Percentiles rank a stretch among this genome's conserved stretches.
Evolutionary conservation across 1,140 invertebrate genomes (phyloP).

Genomic region (Lepidurus packardi): DNA sequence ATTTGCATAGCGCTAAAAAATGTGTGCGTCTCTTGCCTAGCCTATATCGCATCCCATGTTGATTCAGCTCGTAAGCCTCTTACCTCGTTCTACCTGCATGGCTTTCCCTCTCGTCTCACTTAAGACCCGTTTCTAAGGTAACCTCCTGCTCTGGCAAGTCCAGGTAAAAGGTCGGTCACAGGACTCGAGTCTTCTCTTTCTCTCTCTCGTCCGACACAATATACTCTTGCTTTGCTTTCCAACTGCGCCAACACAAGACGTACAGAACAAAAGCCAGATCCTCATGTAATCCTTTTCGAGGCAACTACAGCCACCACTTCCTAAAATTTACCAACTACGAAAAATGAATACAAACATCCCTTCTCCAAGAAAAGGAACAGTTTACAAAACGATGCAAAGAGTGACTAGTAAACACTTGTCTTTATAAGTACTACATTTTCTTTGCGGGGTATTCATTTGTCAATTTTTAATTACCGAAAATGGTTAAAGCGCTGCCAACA

Average conservation of each 20-base stretch:
- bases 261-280: background rate
- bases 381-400: too few relatives aligned
- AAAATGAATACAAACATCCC: too few relatives aligned
- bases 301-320: too few relatives aligned
- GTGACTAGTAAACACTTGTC: too few relatives aligned
- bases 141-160: background rate
- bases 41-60: constrained; percentile 2
- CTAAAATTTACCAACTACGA: too few relatives aligned
- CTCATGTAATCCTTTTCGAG: background rate
- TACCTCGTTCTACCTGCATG: background rate
- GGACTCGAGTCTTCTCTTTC: background rate
- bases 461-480: too few relatives aligned
- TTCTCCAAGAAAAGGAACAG: too few relatives aligned
- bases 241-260: background rate
- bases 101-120: constrained; percentile 4
- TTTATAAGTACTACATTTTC: too few relatives aligned
- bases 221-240: background rate
- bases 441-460: too few relatives aligned
- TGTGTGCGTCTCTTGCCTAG: background rate
- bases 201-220: background rate
- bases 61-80: constrained; percentile 21
- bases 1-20: constrained; percentile 5
- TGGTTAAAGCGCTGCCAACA: too few relatives aligned
- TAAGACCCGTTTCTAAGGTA: constrained; percentile 21
- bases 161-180: background rate